phyloP scores from a whole-genome alignment of 1,140 invertebrate species.

The Sycophila sp. region DNA sequence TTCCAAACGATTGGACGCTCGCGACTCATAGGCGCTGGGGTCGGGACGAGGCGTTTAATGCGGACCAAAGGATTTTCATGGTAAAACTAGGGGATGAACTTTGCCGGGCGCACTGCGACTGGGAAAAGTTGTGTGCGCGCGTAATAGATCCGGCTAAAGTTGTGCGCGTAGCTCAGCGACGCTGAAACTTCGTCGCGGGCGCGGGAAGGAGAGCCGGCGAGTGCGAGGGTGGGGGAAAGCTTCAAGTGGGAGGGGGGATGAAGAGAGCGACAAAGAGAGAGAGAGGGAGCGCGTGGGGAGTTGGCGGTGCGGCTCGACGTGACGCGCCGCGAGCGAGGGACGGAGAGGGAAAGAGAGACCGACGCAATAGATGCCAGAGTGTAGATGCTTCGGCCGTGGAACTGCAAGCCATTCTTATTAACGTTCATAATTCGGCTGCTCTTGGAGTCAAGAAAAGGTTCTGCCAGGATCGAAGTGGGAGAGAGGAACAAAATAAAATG shows the following conservation, averaged over 20 bases:
- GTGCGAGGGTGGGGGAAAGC: conserved; percentile 26
- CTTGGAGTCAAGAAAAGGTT: too few relatives aligned
- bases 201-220: neutral
- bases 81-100: conserved; percentile 12
- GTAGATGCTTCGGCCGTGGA: too few relatives aligned
- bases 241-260: neutral
- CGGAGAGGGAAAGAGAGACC: conserved; percentile 33
- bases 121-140: conserved; percentile 48
- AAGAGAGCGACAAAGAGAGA: conserved; percentile 22
- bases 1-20: conserved; percentile 11
- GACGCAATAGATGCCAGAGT: too few relatives aligned
- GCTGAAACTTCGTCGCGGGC: neutral
- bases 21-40: too few relatives aligned
- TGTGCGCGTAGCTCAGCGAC: conserved; percentile 45
- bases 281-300: conserved; percentile 26
- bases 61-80: too few relatives aligned
- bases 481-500: neutral
- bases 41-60: too few relatives aligned
- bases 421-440: too few relatives aligned
- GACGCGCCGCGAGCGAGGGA: conserved; percentile 35
- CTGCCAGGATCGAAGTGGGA: too few relatives aligned
- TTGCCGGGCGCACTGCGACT: conserved; percentile 34
- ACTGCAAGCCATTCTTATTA: too few relatives aligned
- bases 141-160: conserved; percentile 59
- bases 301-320: neutral